Conservation (phyloP, 2,797 vertebrate genomes). For the Tolypeutes matacus region DNA sequence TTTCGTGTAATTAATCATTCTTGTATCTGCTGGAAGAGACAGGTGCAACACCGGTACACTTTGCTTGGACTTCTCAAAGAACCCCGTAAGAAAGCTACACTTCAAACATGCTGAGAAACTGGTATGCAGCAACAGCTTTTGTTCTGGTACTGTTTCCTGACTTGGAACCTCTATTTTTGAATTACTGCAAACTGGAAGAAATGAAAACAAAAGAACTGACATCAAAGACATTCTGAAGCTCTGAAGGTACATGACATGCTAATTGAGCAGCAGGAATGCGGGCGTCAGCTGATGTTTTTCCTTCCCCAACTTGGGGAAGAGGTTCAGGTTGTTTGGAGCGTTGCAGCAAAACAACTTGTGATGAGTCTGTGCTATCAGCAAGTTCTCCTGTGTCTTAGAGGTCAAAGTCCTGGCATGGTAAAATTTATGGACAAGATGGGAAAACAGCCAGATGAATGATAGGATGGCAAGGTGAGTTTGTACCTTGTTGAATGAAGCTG, state of each 20-base stretch:
- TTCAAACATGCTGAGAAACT: background rate
- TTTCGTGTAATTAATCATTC: conserved; percentile 86
- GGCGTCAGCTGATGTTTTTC: background rate
- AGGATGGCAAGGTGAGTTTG: background rate
- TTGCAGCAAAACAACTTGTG: background rate
- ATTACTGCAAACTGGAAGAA: conserved; percentile 54
- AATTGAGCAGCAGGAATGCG: background rate
- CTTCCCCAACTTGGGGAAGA: background rate
- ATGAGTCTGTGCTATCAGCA: background rate
- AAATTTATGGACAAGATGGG: background rate
- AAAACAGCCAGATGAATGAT: background rate
- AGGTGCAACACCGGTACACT: conserved; percentile 66
- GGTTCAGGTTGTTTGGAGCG: background rate
- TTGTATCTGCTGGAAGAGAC: conserved; percentile 82
- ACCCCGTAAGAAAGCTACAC: conserved; percentile 53
- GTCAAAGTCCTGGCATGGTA: background rate
- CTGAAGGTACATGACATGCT: background rate
- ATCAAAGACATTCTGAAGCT: background rate
- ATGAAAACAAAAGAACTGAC: conserved; percentile 33
- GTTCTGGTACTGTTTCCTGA: background rate
- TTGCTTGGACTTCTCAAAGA: conserved; percentile 58
- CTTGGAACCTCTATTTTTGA: conserved; percentile 68
- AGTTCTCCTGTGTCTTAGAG: background rate
- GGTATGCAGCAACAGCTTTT: background rate
- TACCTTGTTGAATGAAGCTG: background rate